phyloP scores from a whole-genome alignment of 2,797 vertebrate genomes.

The Gymnocypris eckloni region DNA sequence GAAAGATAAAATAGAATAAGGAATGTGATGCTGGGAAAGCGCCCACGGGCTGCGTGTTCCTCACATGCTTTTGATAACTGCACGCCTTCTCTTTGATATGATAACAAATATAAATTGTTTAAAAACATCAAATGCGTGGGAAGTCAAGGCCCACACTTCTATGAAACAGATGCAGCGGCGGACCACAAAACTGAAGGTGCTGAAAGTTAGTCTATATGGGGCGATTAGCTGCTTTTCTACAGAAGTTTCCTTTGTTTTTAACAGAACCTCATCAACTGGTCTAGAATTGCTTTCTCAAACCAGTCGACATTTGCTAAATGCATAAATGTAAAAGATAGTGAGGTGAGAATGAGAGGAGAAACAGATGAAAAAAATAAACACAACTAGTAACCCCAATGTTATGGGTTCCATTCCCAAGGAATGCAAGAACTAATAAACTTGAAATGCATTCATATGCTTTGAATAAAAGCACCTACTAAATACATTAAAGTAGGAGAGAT shows the following conservation, averaged over 20 bases:
- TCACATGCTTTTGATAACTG: constrained; percentile 90
- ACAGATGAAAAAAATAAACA: neutral
- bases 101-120: constrained; percentile 99
- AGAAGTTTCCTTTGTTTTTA: neutral
- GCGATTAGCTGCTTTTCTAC: neutral
- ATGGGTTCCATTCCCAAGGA: neutral
- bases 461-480: neutral
- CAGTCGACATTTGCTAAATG: neutral
- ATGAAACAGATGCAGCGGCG: neutral
- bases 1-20: constrained; percentile 99
- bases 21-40: constrained; percentile 88
- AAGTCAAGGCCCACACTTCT: constrained; percentile 34
- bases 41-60: constrained; percentile 89
- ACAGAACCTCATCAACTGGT: neutral
- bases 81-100: constrained; percentile 96
- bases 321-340: neutral
- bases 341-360: neutral
- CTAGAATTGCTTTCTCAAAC: neutral
- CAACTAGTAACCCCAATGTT: neutral
- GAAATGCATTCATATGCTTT: neutral
- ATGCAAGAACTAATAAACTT: neutral
- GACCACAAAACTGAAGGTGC: neutral
- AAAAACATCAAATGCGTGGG: constrained; percentile 90
- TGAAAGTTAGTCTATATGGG: neutral
- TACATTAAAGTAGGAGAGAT: neutral